Percentiles rank a stretch among this genome's conserved stretches.
Evolutionary conservation across 2,888 invertebrate species (phyloP).

Genomic region (Sphecodes monilicornis): DNA sequence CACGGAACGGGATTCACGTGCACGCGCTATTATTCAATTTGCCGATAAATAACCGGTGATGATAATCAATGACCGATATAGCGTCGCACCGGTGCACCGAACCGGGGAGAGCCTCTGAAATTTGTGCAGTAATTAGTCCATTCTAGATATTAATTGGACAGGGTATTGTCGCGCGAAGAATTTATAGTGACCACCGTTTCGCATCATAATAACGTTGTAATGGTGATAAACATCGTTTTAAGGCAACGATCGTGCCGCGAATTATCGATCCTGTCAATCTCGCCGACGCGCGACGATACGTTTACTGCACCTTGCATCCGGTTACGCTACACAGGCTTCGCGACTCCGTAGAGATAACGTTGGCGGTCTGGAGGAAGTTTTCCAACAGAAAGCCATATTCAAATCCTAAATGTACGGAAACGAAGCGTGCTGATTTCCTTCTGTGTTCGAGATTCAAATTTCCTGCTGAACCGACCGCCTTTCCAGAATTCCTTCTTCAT

Average conservation of each 20-base stretch:
- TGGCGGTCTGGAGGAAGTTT: neutral
- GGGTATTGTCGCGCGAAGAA: constrained; percentile 62
- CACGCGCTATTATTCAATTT: constrained; percentile 50
- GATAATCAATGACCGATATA: constrained; percentile 62
- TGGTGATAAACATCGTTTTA: constrained; percentile 56
- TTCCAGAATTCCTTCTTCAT: constrained; percentile 8
- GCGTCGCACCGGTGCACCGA: constrained; percentile 29
- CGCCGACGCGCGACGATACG: neutral
- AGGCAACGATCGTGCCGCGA: constrained; percentile 44
- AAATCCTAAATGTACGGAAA: neutral
- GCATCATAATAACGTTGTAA: constrained; percentile 59
- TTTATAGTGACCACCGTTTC: constrained; percentile 58
- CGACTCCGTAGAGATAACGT: neutral
- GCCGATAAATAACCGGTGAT: constrained; percentile 52
- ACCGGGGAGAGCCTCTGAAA: constrained; percentile 55
- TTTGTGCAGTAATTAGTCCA: constrained; percentile 68
- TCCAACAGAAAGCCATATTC: neutral
- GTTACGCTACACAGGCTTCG: neutral
- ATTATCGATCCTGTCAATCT: constrained; percentile 4
- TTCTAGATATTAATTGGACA: constrained; percentile 68
- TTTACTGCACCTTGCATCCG: neutral
- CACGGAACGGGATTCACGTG: neutral
- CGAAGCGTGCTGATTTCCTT: neutral
- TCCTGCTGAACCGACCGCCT: neutral
- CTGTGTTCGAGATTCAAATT: constrained; percentile 9